Conservation (phyloP, 2,113 vertebrate species). For the Cebus imitator region DNA sequence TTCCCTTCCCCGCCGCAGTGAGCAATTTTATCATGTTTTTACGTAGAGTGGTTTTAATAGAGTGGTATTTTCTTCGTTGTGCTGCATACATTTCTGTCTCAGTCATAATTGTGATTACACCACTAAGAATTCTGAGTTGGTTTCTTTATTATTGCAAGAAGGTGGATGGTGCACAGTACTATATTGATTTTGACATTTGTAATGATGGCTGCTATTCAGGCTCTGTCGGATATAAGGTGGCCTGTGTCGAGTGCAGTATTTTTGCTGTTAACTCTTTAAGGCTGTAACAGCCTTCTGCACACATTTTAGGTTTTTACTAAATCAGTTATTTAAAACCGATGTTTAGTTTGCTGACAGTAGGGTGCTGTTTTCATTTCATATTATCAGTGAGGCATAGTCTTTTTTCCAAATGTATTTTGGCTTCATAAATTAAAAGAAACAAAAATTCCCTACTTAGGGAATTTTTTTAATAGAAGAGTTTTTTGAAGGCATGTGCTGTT, state of each 20-base stretch:
- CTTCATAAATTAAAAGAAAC: background rate
- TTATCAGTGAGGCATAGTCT: background rate
- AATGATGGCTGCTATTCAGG: slow-evolving; percentile 56
- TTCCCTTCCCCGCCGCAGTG: fast-evolving
- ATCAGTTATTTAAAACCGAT: background rate
- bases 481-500: slow-evolving; percentile 11
- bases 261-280: background rate
- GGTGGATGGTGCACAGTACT: background rate
- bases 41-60: background rate
- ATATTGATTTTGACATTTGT: slow-evolving; percentile 64
- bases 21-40: background rate
- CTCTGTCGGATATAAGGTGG: background rate
- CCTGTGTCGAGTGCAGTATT: background rate
- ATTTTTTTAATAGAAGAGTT: background rate
- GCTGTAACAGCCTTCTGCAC: background rate
- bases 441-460: background rate
- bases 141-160: background rate
- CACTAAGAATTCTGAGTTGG: background rate
- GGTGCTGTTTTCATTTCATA: background rate
- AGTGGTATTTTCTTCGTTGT: background rate
- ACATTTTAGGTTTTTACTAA: background rate
- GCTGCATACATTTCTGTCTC: background rate
- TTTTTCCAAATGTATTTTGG: background rate
- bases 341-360: background rate
- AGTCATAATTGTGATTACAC: background rate